Percentiles rank a stretch among this genome's conserved stretches.
Conservation (phyloP, 2,888 invertebrate species). For the Lymantria dispar region DNA sequence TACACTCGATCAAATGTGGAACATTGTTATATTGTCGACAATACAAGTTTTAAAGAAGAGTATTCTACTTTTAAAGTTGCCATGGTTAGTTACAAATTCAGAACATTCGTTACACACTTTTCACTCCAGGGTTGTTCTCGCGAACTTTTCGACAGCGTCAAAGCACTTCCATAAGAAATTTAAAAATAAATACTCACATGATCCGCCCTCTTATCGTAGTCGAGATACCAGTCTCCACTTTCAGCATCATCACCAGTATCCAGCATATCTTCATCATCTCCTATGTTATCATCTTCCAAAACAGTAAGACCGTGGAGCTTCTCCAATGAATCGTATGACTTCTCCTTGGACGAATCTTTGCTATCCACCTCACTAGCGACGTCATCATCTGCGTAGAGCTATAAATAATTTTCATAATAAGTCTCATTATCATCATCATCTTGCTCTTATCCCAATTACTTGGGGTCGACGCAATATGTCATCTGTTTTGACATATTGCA, state of each 20-base stretch:
- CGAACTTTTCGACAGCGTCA: no score
- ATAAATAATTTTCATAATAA: constrained; percentile 12
- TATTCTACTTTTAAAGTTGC: no score
- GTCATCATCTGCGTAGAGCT: constrained; percentile 72
- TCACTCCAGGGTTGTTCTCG: no score
- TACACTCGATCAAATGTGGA: no score
- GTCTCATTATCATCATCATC: no score
- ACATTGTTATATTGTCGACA: no score
- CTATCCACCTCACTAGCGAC: constrained; percentile 41
- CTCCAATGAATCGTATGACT: constrained; percentile 48
- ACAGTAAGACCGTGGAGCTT: constrained; percentile 67
- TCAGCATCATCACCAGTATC: constrained; percentile 61
- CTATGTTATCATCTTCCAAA: constrained; percentile 60
- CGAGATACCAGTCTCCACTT: constrained; percentile 69
- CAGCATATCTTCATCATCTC: constrained; percentile 61
- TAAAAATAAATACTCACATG: constrained; percentile 44
- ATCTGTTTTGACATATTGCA: no score
- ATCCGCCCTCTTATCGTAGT: constrained; percentile 59
- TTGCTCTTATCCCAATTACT: no score
- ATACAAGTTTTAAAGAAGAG: no score
- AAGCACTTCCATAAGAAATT: neutral
- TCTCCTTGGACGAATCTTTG: constrained; percentile 31
- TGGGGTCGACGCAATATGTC: no score
- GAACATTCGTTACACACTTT: no score
- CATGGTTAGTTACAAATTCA: no score